phyloP scores from a whole-genome alignment of 2,888 invertebrate species.

The Gandaritis pyraliata region DNA sequence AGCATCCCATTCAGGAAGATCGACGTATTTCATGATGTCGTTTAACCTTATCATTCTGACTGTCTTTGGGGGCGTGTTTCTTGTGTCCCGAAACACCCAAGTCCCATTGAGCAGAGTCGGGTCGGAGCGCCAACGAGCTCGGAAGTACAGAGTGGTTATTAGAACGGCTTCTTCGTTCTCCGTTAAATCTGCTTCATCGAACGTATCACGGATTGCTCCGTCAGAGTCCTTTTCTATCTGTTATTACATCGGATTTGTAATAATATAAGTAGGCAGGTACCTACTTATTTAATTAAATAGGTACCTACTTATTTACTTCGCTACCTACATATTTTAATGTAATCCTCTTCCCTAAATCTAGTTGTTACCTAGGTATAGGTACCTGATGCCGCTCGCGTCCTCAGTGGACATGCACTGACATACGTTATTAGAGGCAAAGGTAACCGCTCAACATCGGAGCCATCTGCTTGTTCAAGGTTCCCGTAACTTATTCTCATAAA shows the following conservation, averaged over 20 bases:
- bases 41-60: constrained; percentile 74
- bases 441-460: too few relatives aligned
- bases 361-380: too few relatives aligned
- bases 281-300: too few relatives aligned
- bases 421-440: too few relatives aligned
- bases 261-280: background rate
- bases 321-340: too few relatives aligned
- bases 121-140: constrained; percentile 72
- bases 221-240: constrained; percentile 70
- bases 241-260: background rate
- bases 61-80: constrained; percentile 50
- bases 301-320: too few relatives aligned
- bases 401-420: too few relatives aligned
- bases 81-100: constrained; percentile 57
- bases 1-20: constrained; percentile 68
- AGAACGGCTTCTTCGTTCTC: constrained; percentile 60
- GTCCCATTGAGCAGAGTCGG: constrained; percentile 77
- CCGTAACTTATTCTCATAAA: too few relatives aligned
- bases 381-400: too few relatives aligned
- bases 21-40: constrained; percentile 70
- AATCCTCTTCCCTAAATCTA: too few relatives aligned
- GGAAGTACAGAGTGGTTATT: constrained; percentile 66
- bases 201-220: constrained; percentile 71
- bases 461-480: too few relatives aligned
- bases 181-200: constrained; percentile 70